Evolutionary conservation across 92 coral and sea anemone species (phyloP).

Genomic region (Parazoanthus atlanticus): DNA sequence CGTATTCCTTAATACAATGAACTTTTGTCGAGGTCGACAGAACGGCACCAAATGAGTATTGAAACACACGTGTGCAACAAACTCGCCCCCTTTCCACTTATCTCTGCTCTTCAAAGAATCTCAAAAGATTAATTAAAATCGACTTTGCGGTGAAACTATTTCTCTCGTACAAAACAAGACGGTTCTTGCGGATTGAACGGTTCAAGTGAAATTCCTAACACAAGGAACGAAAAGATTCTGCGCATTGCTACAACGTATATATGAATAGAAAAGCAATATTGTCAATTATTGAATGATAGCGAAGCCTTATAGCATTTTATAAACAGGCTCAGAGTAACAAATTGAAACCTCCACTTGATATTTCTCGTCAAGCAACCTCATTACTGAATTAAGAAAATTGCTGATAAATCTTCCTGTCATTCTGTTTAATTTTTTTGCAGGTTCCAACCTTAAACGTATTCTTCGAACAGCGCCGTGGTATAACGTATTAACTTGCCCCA

Average conservation of each 20-base stretch:
- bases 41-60: conserved; percentile 14
- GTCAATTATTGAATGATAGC: background rate
- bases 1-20: background rate
- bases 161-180: background rate
- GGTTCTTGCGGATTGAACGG: background rate
- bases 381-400: background rate
- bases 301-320: background rate
- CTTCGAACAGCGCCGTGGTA: background rate
- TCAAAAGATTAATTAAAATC: conserved; percentile 25
- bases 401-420: background rate
- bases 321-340: background rate
- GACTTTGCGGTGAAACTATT: background rate
- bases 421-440: background rate
- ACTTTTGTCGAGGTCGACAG: conserved; percentile 21
- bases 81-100: background rate
- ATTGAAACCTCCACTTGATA: background rate
- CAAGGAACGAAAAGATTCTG: background rate
- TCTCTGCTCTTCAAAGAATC: conserved; percentile 22
- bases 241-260: background rate
- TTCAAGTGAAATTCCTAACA: background rate
- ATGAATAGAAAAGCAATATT: background rate
- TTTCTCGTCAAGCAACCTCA: background rate
- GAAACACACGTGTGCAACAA: background rate
- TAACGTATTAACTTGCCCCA: no score
- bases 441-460: background rate